Evolutionary conservation across 2,888 invertebrate species (phyloP).

Genomic region (Platynereis dumerilii): DNA sequence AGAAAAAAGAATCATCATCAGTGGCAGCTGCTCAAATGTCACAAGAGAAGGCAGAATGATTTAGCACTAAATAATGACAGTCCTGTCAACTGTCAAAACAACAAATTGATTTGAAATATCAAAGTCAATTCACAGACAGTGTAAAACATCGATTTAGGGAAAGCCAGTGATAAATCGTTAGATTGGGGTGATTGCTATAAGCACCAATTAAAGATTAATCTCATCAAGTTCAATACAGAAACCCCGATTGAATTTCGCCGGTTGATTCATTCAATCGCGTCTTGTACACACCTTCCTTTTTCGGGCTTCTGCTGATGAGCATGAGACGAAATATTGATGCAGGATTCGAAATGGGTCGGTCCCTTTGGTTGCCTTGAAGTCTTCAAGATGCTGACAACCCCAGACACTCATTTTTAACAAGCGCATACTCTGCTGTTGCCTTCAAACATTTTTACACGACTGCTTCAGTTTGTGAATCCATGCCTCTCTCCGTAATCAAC

Average conservation of each 20-base stretch:
- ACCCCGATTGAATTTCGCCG: too few relatives aligned
- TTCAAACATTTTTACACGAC: background rate
- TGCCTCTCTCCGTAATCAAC: too few relatives aligned
- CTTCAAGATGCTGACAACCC: constrained; percentile 81
- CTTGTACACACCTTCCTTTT: constrained; percentile 76
- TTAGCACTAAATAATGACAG: too few relatives aligned
- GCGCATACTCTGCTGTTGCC: background rate
- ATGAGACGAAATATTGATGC: constrained; percentile 81
- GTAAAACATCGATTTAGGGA: too few relatives aligned
- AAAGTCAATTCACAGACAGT: background rate
- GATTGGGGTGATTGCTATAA: too few relatives aligned
- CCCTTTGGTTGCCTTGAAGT: constrained; percentile 80
- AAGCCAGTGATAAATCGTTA: too few relatives aligned
- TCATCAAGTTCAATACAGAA: background rate
- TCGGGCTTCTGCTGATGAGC: constrained; percentile 80
- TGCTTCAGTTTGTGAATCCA: too few relatives aligned
- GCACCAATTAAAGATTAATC: too few relatives aligned
- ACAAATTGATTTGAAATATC: too few relatives aligned
- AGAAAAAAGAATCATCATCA: constrained; percentile 32
- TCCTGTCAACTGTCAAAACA: too few relatives aligned
- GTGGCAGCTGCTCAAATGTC: background rate
- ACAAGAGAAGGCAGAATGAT: too few relatives aligned
- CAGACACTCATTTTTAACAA: constrained; percentile 55
- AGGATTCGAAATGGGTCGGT: constrained; percentile 78
- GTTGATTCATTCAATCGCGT: too few relatives aligned